A percentile compares a stretch with the other conserved stretches of the same genome.
Evolutionary conservation across 2,888 invertebrate species (phyloP).

Genomic region (Maniola hyperantus): DNA sequence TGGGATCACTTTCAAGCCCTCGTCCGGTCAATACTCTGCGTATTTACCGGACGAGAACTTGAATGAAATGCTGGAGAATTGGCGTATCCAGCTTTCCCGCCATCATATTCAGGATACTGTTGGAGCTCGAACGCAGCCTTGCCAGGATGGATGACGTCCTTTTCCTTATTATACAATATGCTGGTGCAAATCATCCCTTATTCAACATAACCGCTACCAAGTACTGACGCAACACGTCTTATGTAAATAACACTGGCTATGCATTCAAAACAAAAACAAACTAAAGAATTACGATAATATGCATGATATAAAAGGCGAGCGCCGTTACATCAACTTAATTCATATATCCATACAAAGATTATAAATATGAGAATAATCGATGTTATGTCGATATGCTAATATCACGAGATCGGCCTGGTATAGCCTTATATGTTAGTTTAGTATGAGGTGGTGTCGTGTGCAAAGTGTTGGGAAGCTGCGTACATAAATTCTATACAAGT

Average conservation of each 20-base stretch:
- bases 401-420: constrained; percentile 35
- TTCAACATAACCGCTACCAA: no score
- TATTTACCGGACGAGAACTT: no score
- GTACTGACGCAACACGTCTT: no score
- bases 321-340: constrained; percentile 4
- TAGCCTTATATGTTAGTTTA: constrained; percentile 17
- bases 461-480: constrained; percentile 27
- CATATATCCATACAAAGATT: constrained; percentile 23
- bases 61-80: no score
- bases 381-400: constrained; percentile 33
- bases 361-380: constrained; percentile 30
- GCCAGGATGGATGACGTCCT: no score
- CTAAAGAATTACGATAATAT: constrained; percentile 1
- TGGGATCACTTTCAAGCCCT: no score
- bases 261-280: neutral
- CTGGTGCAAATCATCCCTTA: no score
- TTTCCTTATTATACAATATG: no score
- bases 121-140: no score
- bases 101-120: no score
- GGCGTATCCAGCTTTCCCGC: no score
- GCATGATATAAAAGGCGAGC: neutral
- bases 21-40: no score
- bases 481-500: neutral
- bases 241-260: neutral
- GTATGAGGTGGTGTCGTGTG: constrained; percentile 34